Base-by-base conservation (phyloP, 1,140 invertebrate species). In the Scaptomyza montana region DNA sequence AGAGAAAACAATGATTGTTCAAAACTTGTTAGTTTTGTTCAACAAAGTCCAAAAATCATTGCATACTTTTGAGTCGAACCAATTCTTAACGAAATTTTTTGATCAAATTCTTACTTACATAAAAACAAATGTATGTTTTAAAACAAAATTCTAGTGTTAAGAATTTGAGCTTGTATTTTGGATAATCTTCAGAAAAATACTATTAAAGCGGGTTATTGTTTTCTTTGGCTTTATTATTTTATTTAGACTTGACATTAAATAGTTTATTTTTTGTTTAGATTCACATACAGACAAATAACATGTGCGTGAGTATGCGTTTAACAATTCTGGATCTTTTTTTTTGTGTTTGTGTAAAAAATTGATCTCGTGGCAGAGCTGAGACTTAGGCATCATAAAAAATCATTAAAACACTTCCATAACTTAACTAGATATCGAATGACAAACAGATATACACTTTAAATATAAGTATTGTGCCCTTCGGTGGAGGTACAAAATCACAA, bases 161-260 rank as follows among this genome's bases (percentile, higher is more conserved):
- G 16, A 16, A 16, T 16, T 16, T 16, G 16, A 16, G 16, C 16
- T 16, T 16, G 1, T 16, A 16, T 16, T 16, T 25, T 25, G 21
- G 21, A 25, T 25, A 25, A 25, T 25, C 21, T 25, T 25, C 2
- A 25, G 21, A 25, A 25, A 25, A 25, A 25, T 25, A 1, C 21
- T 4, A 25, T 3, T 25, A 25, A 25, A 4, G 21, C 33, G 8
- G 7, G 2, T 9, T 36, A 0, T 8, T 8, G 9, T n/a, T 63
- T 70, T 70, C 67, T 70, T 70, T 70, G 67, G 67, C 59, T 55
- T 70, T 61, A 47, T 33, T 47, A 43, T 30, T 21, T 63, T 70
- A 49, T 49, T 43, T 46, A 70, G 62, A 67, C 41, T 50, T 39
- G 59, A 63, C 67, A 70, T 49, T 50, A 55, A 61, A 60, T 60